A percentile compares a stretch with the other conserved stretches of the same genome.
These are phyloP conservation scores for Zaprionus africanus DNA, from an alignment of 1,140 invertebrate species.

Conservation along the genomic window DNA sequence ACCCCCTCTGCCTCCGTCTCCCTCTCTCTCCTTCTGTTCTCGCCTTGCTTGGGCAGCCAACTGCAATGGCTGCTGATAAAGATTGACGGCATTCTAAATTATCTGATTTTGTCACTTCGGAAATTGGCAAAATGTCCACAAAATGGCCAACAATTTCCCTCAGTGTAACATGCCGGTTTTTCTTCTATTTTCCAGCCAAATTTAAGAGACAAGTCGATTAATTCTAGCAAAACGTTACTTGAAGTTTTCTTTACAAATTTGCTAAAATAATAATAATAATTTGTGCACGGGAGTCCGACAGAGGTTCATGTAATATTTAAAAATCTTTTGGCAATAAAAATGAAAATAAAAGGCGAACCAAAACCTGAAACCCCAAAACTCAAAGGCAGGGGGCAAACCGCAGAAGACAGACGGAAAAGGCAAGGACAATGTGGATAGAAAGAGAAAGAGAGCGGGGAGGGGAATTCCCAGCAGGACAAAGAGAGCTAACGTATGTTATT, in stretches of 20 bases:
- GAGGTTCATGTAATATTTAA: constrained; percentile 68
- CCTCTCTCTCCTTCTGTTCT: constrained; percentile 43
- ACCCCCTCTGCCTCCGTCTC: no score
- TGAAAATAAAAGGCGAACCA: constrained; percentile 30
- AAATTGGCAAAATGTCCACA: constrained; percentile 81
- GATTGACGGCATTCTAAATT: constrained; percentile 84
- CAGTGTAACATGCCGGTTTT: constrained; percentile 21
- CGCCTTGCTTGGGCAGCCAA: constrained; percentile 62
- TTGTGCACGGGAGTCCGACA: constrained; percentile 1
- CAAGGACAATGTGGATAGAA: constrained; percentile 55
- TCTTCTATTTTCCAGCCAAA: constrained; percentile 22
- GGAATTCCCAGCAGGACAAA: constrained; percentile 61
- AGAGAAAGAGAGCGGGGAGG: background rate
- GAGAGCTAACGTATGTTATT: constrained; percentile 76
- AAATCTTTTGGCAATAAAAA: constrained; percentile 65
- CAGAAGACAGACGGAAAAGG: constrained; percentile 38
- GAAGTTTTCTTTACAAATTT: background rate
- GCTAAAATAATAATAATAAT: constrained; percentile 22
- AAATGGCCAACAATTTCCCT: constrained; percentile 34
- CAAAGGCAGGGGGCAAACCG: constrained; percentile 33
- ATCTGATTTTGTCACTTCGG: constrained; percentile 83
- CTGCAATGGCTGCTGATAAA: constrained; percentile 77
- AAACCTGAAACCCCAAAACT: background rate
- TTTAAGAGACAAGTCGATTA: constrained; percentile 3
- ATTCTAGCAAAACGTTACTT: background rate